Evolutionary conservation across 2,797 vertebrate genomes (phyloP).

Genomic region (Pseudochirops corinnae): DNA sequence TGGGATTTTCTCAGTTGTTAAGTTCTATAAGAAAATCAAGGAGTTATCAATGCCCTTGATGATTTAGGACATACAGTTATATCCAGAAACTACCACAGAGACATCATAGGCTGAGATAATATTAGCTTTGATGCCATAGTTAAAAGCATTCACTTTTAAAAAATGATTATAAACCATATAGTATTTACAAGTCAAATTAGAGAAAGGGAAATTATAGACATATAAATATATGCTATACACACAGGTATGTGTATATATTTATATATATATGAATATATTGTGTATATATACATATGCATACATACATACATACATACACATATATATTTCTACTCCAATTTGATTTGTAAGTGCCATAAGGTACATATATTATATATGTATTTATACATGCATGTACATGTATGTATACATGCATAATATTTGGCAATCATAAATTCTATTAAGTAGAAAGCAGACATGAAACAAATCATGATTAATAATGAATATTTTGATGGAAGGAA

Average conservation of each 20-base stretch:
- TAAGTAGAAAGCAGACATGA: slow-evolving; percentile 10
- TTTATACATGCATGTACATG: background rate
- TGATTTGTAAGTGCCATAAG: background rate
- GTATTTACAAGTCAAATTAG: background rate
- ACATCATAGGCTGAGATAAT: background rate
- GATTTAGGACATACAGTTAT: background rate
- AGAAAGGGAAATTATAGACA: background rate
- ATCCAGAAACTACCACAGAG: background rate
- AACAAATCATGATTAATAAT: slow-evolving; percentile 51
- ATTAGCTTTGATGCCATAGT: background rate
- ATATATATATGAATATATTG: background rate
- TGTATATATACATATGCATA: background rate
- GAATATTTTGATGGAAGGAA: slow-evolving; percentile 51
- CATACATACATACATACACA: background rate
- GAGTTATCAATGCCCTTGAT: background rate
- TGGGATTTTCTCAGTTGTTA: background rate
- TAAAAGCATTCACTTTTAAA: background rate
- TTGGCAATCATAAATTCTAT: slow-evolving; percentile 58
- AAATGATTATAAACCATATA: background rate
- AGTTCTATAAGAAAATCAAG: background rate
- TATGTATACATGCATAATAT: slow-evolving; percentile 18
- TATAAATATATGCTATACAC: background rate
- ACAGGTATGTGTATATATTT: background rate
- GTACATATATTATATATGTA: background rate
- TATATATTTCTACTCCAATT: background rate